Base-by-base conservation (phyloP, 1,140 invertebrate species). In the Leptinotarsa undecemlineata region DNA sequence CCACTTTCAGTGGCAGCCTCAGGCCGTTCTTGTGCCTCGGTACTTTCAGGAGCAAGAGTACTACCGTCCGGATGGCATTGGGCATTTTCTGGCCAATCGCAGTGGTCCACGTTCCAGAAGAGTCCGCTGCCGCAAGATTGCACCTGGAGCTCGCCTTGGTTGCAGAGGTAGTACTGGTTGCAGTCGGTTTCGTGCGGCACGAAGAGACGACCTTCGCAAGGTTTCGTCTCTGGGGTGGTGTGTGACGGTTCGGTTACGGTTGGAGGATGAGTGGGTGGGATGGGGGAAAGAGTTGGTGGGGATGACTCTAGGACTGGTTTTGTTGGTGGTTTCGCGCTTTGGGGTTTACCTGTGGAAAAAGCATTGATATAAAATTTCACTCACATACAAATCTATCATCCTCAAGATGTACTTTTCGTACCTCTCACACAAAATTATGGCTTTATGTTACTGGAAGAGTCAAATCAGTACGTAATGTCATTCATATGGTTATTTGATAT, bases 81-180 rank as follows among this genome's bases (percentile, higher is more conserved):
- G 0, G 90, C 86, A 79, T 92, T 93, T 74, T 90, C 89, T 2
- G 93, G 92, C 90, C 92, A 93, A 81, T 95, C 94, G 77, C 94
- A 95, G 74, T 91, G 90, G 77, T 92, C 89, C 82, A 90, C 86
- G 79, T 94, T 94, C 92, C 94, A 96, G 71, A 91, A 88, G 0
- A 95, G 85, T 3, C 91, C 91, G 21, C 85, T 82, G 0, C 93
- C 91, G 82, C 95, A 96, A 0, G 82, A 84, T 61, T 92, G 89
- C 71, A 91, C 88, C 1, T 90, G 85, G 3, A 92, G 86, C 42
- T 88, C 82, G 17, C 92, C 93, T 79, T 92, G 91, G 51, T 94
- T 90, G 81, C 95, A 96, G 1, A 93, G 84, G 71, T 92, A 93
- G 80, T 95, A 96, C 79, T 94, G 93, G 48, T 88, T 89, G 81